These are phyloP conservation scores for Cheilinus undulatus DNA, from an alignment of 2,113 vertebrate genomes.

Conservation along the genomic window DNA sequence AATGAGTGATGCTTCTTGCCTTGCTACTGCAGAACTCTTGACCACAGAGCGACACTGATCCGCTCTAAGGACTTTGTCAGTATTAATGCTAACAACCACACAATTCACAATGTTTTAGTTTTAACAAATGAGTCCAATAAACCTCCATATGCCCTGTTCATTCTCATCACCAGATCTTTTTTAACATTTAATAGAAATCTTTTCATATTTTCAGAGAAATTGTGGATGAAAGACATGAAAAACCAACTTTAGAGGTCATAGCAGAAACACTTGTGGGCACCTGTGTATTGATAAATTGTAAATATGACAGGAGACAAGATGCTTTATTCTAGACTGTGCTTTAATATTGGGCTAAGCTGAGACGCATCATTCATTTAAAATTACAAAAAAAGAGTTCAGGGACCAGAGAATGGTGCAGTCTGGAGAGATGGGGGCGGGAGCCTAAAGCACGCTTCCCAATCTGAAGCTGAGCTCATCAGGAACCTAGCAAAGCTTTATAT, in stretches of 20 bases:
- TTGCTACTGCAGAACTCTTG: slow-evolving; percentile 8
- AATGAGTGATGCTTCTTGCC: slow-evolving; percentile 3
- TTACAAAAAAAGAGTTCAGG: slow-evolving; percentile 98
- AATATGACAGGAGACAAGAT: slow-evolving; percentile 72
- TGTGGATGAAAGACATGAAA: background rate
- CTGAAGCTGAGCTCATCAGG: slow-evolving; percentile 84
- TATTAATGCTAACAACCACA: slow-evolving; percentile 2
- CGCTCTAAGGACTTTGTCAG: background rate
- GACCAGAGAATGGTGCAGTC: slow-evolving; percentile 93
- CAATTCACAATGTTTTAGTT: background rate
- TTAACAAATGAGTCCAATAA: background rate
- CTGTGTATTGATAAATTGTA: slow-evolving; percentile 25
- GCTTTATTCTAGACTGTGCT: slow-evolving; percentile 98
- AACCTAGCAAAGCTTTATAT: slow-evolving; percentile 80
- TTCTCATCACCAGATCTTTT: too few species aligned
- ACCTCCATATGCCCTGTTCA: background rate
- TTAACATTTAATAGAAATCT: background rate
- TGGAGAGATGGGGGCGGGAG: slow-evolving; percentile 88
- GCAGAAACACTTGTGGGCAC: too few species aligned
- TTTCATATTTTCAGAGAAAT: background rate
- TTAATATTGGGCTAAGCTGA: slow-evolving; percentile 99
- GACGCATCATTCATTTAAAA: slow-evolving; percentile 99
- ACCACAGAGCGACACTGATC: background rate
- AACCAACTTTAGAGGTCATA: background rate
- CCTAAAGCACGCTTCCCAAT: slow-evolving; percentile 89